phyloP scores from a whole-genome alignment of 2,888 invertebrate species.

The Acholoe squamosa region DNA sequence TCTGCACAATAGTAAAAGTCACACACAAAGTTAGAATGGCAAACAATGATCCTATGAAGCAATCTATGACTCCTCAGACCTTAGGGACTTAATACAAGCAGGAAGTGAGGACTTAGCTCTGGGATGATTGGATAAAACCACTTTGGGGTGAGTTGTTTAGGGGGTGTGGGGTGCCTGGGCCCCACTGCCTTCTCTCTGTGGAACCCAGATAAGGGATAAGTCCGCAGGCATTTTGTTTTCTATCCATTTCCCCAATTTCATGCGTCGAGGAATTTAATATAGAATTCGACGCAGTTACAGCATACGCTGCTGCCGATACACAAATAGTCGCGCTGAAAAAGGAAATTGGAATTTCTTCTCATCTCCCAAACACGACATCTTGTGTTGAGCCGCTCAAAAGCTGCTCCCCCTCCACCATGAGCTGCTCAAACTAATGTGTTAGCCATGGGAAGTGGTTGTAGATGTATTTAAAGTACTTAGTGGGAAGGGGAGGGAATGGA shows the following conservation, averaged over 20 bases:
- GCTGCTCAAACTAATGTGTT: background rate
- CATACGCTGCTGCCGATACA: constrained; percentile 15
- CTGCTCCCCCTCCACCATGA: background rate
- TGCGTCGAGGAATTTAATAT: constrained; percentile 36
- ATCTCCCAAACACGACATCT: background rate
- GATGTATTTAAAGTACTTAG: background rate
- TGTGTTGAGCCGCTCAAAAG: background rate
- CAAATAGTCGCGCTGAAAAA: background rate
- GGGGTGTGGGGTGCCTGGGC: too few species aligned
- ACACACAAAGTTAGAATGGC: too few species aligned
- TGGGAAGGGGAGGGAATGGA: too few species aligned
- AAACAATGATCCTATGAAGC: too few species aligned
- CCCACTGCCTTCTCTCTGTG: background rate
- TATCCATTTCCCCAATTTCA: constrained; percentile 57
- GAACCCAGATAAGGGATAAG: background rate
- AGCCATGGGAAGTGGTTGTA: background rate
- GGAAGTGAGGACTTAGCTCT: too few species aligned
- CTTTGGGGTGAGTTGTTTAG: too few species aligned
- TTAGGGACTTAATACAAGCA: too few species aligned
- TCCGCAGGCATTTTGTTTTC: constrained; percentile 41
- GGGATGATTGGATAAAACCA: too few species aligned
- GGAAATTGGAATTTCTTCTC: constrained; percentile 45
- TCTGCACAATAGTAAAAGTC: too few species aligned
- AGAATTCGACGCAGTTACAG: background rate
- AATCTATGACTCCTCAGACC: too few species aligned